Evolutionary conservation across 35 echinoderm and acorn worm genomes (phyloP).

Genomic region (Nesometra sesokonis): DNA sequence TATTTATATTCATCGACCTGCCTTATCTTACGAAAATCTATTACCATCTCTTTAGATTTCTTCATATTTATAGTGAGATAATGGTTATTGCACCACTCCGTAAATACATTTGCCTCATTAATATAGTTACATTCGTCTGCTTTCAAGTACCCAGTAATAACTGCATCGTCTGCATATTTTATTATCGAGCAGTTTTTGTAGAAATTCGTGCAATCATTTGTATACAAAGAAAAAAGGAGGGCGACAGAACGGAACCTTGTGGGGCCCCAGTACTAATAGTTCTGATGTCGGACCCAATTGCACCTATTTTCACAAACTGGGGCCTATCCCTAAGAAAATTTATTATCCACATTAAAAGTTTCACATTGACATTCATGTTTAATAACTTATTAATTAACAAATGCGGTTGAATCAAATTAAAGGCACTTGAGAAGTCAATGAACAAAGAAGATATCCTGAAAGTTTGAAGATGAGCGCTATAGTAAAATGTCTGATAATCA

Average conservation of each 20-base stretch:
- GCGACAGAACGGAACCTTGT: slow-evolving; percentile 2
- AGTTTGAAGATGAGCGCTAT: too few relatives aligned
- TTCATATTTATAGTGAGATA: too few relatives aligned
- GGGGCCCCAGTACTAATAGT: slow-evolving; percentile 1
- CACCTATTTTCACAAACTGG: too few relatives aligned
- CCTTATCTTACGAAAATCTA: slow-evolving; percentile 1
- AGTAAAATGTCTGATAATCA: too few relatives aligned
- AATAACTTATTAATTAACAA: too few relatives aligned
- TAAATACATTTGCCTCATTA: not conserved
- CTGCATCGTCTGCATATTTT: slow-evolving; percentile 20
- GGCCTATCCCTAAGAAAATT: not conserved
- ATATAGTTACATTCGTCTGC: not conserved
- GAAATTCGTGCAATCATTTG: not conserved
- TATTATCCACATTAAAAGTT: slow-evolving; percentile 15
- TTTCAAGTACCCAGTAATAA: not conserved
- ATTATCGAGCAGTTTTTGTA: not conserved
- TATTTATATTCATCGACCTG: not conserved
- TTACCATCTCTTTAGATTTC: too few relatives aligned
- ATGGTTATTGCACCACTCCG: slow-evolving; percentile 7
- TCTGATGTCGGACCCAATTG: not conserved
- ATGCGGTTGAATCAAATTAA: too few relatives aligned
- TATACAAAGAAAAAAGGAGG: slow-evolving; percentile 12
- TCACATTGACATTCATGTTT: too few relatives aligned
- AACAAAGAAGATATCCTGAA: too few relatives aligned
- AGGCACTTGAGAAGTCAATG: slow-evolving; percentile 22